phyloP scores from a whole-genome alignment of 2,797 vertebrate species.

The Sebastolobus altivelis region DNA sequence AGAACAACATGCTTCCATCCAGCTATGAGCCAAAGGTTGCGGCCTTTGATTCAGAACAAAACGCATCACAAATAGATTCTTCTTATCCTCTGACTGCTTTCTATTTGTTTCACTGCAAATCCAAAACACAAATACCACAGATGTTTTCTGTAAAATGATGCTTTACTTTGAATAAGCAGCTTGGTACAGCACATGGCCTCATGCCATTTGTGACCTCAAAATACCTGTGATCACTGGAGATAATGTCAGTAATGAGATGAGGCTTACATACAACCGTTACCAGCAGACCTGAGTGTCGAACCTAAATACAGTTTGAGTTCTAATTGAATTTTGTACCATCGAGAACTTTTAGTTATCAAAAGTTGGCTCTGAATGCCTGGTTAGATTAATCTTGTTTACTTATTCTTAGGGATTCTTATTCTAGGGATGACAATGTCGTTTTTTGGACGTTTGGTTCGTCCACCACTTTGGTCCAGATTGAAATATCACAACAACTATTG shows the following conservation, averaged over 20 bases:
- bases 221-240: neutral
- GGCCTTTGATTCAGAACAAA: slow-evolving; percentile 32
- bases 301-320: neutral
- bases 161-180: neutral
- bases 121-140: neutral
- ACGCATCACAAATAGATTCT: slow-evolving; percentile 34
- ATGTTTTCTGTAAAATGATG: neutral
- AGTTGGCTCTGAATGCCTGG: neutral
- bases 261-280: neutral
- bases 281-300: neutral
- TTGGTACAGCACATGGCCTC: neutral
- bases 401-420: neutral
- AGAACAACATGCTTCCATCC: slow-evolving; percentile 39
- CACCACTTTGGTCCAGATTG: neutral
- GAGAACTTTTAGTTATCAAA: neutral
- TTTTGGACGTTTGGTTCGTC: neutral
- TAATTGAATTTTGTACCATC: neutral
- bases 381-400: neutral
- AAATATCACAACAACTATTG: neutral
- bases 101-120: neutral
- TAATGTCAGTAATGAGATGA: neutral
- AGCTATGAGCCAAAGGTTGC: slow-evolving; percentile 45
- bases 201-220: neutral
- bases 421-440: neutral
- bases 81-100: slow-evolving; percentile 8